A percentile compares a stretch with the other conserved stretches of the same genome.
phyloP scores from a whole-genome alignment of 2,113 vertebrate genomes.

The Mohoua ochrocephala region DNA sequence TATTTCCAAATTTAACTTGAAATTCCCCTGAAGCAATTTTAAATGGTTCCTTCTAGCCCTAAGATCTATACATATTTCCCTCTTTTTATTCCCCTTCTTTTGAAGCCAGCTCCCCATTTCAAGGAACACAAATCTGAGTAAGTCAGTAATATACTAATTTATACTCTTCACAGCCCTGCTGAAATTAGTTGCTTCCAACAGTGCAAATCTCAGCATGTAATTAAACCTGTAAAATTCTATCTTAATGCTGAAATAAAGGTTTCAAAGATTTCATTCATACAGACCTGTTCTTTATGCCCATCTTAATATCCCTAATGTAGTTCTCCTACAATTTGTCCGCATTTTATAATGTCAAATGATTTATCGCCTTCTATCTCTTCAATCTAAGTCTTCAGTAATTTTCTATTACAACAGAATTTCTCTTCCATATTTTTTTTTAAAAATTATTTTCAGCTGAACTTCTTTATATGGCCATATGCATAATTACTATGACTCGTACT shows the following conservation, averaged over 20 bases:
- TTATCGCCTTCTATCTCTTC: not conserved
- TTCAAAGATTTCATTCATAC: not conserved
- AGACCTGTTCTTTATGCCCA: not conserved
- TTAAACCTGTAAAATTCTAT: conserved; percentile 9
- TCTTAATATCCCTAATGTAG: not conserved
- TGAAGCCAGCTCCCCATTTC: not conserved
- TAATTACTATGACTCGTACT: not conserved
- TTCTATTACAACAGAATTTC: not conserved
- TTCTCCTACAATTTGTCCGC: not conserved
- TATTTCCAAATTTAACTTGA: not conserved
- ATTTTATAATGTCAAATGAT: not conserved
- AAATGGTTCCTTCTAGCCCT: not conserved
- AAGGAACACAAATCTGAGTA: not conserved
- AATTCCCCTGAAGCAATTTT: not conserved
- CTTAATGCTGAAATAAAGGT: not conserved
- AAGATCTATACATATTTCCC: not conserved
- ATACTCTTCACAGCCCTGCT: not conserved
- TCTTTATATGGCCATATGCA: not conserved
- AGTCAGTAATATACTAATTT: conserved; percentile 2
- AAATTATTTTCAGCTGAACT: not conserved
- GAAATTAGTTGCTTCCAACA: conserved; percentile 17
- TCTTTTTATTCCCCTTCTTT: not conserved
- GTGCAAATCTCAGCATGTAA: conserved; percentile 17
- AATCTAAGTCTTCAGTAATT: not conserved
- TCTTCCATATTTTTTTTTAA: not conserved